A percentile compares a stretch with the other conserved stretches of the same genome.
These are phyloP conservation scores for Homarus americanus DNA, from an alignment of 1,140 invertebrate species.

Conservation along the genomic window DNA sequence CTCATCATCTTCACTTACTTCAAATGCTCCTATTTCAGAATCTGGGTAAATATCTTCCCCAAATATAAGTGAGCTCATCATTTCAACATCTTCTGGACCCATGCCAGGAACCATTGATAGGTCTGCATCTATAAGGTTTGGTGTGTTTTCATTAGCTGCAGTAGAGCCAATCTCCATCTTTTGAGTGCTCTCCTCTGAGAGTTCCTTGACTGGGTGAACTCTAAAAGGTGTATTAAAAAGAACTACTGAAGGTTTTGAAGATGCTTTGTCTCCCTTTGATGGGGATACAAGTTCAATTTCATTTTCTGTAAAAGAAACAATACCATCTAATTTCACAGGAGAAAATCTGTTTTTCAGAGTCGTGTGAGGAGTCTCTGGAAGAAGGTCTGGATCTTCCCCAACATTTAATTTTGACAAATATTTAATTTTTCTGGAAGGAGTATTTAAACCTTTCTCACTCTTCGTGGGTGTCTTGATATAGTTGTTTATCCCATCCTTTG, in stretches of 20 bases:
- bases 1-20: slow-evolving; percentile 30
- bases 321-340: slow-evolving; percentile 28
- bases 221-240: neutral
- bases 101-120: slow-evolving; percentile 30
- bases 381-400: neutral
- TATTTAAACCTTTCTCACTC: neutral
- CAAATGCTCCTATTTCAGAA: neutral
- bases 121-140: neutral
- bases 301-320: slow-evolving; percentile 41
- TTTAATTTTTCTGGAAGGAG: neutral
- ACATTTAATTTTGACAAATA: neutral
- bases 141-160: neutral
- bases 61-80: slow-evolving; percentile 49
- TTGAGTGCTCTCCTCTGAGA: neutral
- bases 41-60: slow-evolving; percentile 28
- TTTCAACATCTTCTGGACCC: slow-evolving; percentile 42
- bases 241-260: neutral
- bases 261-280: neutral
- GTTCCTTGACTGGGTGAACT: neutral
- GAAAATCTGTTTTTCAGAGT: neutral
- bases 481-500: neutral
- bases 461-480: slow-evolving; percentile 17
- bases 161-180: neutral
- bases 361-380: slow-evolving; percentile 21
- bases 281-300: slow-evolving; percentile 60